Evolutionary conservation across 2,797 vertebrate species (phyloP), one percentile per base, ranked within the genome.

Genomic region (Erithacus rubecula): DNA sequence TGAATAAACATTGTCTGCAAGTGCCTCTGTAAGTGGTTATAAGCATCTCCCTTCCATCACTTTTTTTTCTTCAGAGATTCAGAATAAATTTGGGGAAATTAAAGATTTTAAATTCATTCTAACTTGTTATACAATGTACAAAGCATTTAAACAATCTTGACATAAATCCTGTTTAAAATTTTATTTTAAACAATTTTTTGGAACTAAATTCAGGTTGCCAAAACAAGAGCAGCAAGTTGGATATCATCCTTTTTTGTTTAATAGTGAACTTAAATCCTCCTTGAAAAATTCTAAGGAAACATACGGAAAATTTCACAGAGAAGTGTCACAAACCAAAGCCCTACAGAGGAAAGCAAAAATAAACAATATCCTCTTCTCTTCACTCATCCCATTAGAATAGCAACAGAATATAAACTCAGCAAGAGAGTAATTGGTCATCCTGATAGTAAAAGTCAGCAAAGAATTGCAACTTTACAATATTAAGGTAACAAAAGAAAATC

Each of bases 221-320:
- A 72, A 94, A 80, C 39, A 78, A 86, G 30, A 86, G 47, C n/a
- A 94, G 46, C 49, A 86, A 67, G 51, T 72, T 59, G n/a, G 39
- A 87, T 65, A 15, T 75, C 43, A 75, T 56, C 34, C 20, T 81
- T 80, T 60, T 76, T 51, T 56, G 26, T 67, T 23, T 41, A 88
- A 85, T n/a, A 90, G 60, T 39, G n/a, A 90, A 65, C 39, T 78
- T 53, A 75, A 81, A 11, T 32, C 53, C 87, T 81, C 34, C 55
- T 44, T 69, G 43, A 93, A 86, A 94, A 67, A 26, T 81, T 10
- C 67, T 44, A 34, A 41, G 49, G 83, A 87, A 94, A 89, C 86
- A 95, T 71, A 90, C 0, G 70, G 83, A 88, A 90, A 85, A 89
- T 72, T 87, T 96, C 88, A 95, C 16, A 87, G 49, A 58, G 37